Evolutionary conservation across 1,140 invertebrate genomes (phyloP).

Genomic region (Trypoxylus dichotomus): DNA sequence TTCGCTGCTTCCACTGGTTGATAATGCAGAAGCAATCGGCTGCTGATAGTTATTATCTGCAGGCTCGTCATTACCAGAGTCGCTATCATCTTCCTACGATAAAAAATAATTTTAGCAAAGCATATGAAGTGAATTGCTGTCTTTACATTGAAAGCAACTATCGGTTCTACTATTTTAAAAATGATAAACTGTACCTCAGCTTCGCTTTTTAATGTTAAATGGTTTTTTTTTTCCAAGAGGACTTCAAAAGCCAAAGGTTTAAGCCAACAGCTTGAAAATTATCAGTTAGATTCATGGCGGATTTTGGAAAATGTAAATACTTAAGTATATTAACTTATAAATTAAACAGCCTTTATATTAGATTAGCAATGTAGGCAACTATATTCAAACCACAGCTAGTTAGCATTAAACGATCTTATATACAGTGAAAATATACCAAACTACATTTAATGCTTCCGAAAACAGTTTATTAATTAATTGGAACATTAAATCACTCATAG

Average conservation of each 20-base stretch:
- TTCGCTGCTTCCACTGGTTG: constrained; percentile 7
- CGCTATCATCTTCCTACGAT: constrained; percentile 65
- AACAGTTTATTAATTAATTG: neutral
- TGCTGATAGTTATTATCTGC: constrained; percentile 62
- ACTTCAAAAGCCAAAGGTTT: too few species aligned
- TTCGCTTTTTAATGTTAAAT: too few species aligned
- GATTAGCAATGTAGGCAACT: constrained; percentile 37
- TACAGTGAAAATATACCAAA: too few species aligned
- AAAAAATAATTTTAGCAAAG: neutral
- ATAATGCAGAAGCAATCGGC: neutral
- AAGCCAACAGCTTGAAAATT: too few species aligned
- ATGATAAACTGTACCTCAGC: too few species aligned
- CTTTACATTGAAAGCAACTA: too few species aligned
- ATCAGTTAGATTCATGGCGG: too few species aligned
- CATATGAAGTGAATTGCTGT: neutral
- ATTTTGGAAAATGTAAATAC: too few species aligned
- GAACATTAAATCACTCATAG: too few species aligned
- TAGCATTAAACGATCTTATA: neutral
- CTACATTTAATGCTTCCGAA: too few species aligned
- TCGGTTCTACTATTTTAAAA: too few species aligned
- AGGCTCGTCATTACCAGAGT: constrained; percentile 94
- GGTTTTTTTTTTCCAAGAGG: too few species aligned
- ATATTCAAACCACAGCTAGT: neutral
- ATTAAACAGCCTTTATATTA: constrained; percentile 44
- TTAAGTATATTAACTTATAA: neutral